Evolutionary conservation across 2,113 vertebrate species (phyloP), one percentile per base, ranked within the genome.

Genomic region (Xiphophorus hellerii): DNA sequence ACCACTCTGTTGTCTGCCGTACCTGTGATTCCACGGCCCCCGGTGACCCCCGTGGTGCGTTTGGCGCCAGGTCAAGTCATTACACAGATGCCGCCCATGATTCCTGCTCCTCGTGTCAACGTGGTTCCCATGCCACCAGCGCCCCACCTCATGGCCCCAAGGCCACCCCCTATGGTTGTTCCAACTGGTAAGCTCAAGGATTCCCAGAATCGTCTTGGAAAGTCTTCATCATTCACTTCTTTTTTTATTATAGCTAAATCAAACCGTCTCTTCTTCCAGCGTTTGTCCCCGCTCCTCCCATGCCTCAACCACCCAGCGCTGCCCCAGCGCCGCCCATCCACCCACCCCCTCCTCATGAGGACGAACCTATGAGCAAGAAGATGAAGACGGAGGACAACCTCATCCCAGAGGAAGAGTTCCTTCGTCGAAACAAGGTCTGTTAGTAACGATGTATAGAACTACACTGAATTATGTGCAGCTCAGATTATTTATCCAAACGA

Each of bases 301-400:
- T 97, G 65, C 96, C 93, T 69, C 95, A 98, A 77, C 96, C 97
- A 37, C 96, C 97, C 0, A 96, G 95, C 33, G 81, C 95, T 14
- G 95, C 94, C 0, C 96, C 97, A 0, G 94, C 96, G 89, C 96
- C 97, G 13, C 96, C 97, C 0, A 86, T 95, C 25, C 98, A 97
- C 80, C 97, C 97, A 0, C 96, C 96, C 0, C 96, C 95, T 1
- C 97, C 96, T 60, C 95, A 96, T 85, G 98, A 99, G 0, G 98
- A 99, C 70, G 98, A 99, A 76, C 98, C 98, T 0, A 74, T 95
- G 72, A 97, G 89, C 64, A 99, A 99, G 93, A 99, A 99, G 82
- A 96, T 98, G 93, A 99, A 99, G 93, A 97, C 96, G 0, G 98
- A 99, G 84, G 98, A 99, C 33, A 98, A 96, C 86, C 95, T 99